Base-by-base conservation (phyloP, 1,140 invertebrate species). In the Arctopsyche grandis region DNA sequence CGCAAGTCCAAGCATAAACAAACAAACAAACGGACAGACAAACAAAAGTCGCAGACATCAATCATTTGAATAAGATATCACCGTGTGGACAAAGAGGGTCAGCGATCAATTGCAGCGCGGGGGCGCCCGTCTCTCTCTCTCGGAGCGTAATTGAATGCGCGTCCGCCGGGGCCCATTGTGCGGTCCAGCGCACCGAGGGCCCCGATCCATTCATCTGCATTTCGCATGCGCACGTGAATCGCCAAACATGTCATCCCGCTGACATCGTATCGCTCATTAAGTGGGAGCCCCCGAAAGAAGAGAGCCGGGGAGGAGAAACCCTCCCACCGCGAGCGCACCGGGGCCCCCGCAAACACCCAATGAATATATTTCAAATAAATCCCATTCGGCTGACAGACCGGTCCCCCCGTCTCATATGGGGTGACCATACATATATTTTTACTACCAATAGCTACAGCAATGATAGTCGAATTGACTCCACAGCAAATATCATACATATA, bases 341-440 rank as follows among this genome's bases (percentile, higher is more conserved):
- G 38, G 46, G 46, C 43, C 9, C 43, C 70, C 70, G 16, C 7
- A 10, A 22, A 21, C 75, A 22, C 43, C 73, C 71, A 46, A 69
- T 77, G 79, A 75, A 80, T 80, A 80, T 80, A 80, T 80, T 80
- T 80, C 75, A 80, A 80, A 80, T 80, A 80, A 80, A 80, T 80
- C 79, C 79, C 69, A 77, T 77, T 74, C 76, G 60, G 48, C 79
- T 71, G 79, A 80, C 79, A 80, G 79, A 22, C 29, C 70, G 44
- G 70, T 56, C 70, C 70, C n/a, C 26, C n/a, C 29, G 29, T 38
- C 29, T 38, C 29, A 38, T 4, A 52, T 3, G 48, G n/a, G n/a
- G n/a, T n/a, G n/a, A n/a, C n/a, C n/a, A n/a, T n/a, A n/a, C n/a
- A n/a, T n/a, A n/a, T n/a, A n/a, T n/a, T n/a, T n/a, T n/a, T n/a